phyloP scores from a whole-genome alignment of 2,888 invertebrate species.

The Napeogenes inachia region DNA sequence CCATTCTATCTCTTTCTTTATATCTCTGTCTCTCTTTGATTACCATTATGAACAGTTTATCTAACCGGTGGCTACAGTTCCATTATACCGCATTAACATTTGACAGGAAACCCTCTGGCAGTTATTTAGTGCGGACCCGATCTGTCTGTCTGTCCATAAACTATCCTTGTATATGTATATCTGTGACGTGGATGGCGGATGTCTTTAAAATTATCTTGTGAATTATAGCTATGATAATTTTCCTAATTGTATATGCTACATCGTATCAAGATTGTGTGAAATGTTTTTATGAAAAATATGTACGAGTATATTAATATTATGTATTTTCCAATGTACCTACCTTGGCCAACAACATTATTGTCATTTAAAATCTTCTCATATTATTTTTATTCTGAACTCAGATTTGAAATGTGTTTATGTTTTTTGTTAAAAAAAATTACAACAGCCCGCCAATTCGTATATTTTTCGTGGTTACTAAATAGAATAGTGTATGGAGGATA shows the following conservation, averaged over 20 bases:
- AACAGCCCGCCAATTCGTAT: no score
- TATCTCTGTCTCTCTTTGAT: background rate
- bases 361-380: no score
- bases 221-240: conserved; percentile 3
- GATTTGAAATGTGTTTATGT: no score
- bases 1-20: background rate
- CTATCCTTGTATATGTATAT: conserved; percentile 22
- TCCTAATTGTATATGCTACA: background rate
- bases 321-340: no score
- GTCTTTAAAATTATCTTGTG: conserved; percentile 7
- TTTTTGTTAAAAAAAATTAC: no score
- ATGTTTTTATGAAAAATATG: no score
- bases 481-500: no score
- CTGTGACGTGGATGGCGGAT: background rate
- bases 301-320: no score
- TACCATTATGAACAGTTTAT: background rate
- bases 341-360: no score
- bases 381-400: no score
- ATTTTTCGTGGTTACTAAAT: no score
- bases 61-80: conserved; percentile 6
- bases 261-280: background rate
- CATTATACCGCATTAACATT: conserved; percentile 26
- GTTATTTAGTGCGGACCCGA: conserved; percentile 71
- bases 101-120: conserved; percentile 64
- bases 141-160: conserved; percentile 43